Percentiles rank a stretch among this genome's conserved stretches.
Evolutionary conservation across 2,797 vertebrate species (phyloP).

Genomic region (Triplophysa yarkandensis): DNA sequence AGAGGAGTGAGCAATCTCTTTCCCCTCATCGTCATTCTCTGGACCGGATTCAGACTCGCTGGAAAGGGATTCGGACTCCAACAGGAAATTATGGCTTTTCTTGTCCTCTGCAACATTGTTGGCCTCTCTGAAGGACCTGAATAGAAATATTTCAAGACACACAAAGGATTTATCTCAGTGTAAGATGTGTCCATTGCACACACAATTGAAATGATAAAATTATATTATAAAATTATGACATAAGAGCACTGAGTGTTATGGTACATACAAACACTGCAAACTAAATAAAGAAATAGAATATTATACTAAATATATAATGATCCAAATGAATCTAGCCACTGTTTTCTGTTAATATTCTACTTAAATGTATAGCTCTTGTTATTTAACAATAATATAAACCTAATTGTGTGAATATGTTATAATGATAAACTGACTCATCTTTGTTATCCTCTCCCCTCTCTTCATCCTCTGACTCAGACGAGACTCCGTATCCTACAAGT

Average conservation of each 20-base stretch:
- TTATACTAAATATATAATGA: too few species aligned
- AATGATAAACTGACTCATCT: conserved; percentile 30
- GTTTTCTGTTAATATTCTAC: background rate
- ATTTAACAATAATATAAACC: background rate
- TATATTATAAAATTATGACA: too few species aligned
- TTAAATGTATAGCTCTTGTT: background rate
- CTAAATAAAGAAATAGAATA: too few species aligned
- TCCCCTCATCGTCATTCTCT: conserved; percentile 57
- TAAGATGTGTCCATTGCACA: too few species aligned
- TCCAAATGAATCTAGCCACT: background rate
- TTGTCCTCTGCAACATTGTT: conserved; percentile 29
- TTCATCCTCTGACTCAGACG: conserved; percentile 77
- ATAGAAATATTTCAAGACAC: conserved; percentile 7
- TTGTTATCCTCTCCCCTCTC: conserved; percentile 60
- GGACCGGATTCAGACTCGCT: conserved; percentile 68
- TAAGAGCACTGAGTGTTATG: too few species aligned
- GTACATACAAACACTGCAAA: too few species aligned
- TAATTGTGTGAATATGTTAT: background rate
- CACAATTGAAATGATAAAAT: too few species aligned
- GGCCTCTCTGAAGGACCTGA: conserved; percentile 46
- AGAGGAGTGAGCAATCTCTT: background rate
- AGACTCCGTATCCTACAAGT: conserved; percentile 77
- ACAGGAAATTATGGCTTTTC: conserved; percentile 70
- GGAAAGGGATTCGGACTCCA: conserved; percentile 71
- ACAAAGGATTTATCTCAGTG: too few species aligned